phyloP scores from a whole-genome alignment of 2,888 invertebrate species.

The Hemithea aestivaria region DNA sequence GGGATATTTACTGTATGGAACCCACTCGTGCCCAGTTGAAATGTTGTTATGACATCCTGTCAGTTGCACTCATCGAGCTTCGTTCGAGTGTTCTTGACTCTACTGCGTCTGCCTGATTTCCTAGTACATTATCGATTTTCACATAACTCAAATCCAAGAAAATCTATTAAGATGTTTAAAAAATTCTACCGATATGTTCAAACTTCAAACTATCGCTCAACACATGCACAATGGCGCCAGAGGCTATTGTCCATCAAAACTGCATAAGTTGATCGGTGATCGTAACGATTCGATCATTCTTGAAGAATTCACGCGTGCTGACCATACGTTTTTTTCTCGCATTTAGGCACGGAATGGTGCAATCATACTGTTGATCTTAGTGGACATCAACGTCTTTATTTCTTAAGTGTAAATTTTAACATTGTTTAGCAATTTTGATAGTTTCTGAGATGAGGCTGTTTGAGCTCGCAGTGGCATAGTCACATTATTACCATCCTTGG shows the following conservation, averaged over 20 bases:
- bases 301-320: constrained; percentile 17
- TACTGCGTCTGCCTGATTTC: background rate
- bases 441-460: background rate
- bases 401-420: background rate
- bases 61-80: background rate
- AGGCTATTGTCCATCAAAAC: constrained; percentile 16
- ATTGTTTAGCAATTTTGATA: background rate
- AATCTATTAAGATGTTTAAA: too few species aligned
- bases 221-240: background rate
- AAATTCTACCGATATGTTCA: too few species aligned
- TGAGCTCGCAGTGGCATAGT: constrained; percentile 9
- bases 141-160: too few species aligned
- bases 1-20: background rate
- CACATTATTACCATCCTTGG: constrained; percentile 22
- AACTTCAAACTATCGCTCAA: too few species aligned
- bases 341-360: constrained; percentile 9
- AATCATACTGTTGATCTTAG: background rate
- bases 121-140: too few species aligned
- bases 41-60: constrained; percentile 4
- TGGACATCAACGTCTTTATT: background rate
- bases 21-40: constrained; percentile 1
- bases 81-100: constrained; percentile 1
- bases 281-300: constrained; percentile 8
- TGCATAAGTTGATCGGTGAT: constrained; percentile 14
- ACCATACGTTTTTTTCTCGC: constrained; percentile 13